Base-by-base conservation (phyloP, 2,797 vertebrate species). In the Aeoliscus strigatus region DNA sequence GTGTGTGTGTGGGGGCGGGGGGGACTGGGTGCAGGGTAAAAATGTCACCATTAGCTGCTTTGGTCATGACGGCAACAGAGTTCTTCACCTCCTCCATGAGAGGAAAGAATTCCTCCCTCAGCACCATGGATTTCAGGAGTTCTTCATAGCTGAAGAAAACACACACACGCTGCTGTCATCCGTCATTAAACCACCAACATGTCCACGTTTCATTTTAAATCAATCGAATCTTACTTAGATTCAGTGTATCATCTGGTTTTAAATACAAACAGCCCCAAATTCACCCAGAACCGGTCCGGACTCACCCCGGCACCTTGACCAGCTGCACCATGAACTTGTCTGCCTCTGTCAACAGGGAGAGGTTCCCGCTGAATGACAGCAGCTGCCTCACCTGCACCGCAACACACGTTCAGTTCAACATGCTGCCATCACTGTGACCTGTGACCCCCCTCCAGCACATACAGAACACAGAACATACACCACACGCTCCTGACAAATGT, bases 41-140 rank as follows among this genome's bases (percentile, higher is more conserved):
- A 8, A 9, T 1, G 9, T 61, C 73, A 92, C 92, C 91, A 10
- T 81, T 75, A 2, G 89, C 88, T 16, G 87, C 90, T 31, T 82
- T 80, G 1, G 61, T 87, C 84, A 92, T 80, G 40, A 82, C 60
- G 15, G 60, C 67, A 48, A 91, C 65, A 13, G 87, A 86, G 30
- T 77, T 60, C 34, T 80, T 87, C 47, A 89, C 63, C 3, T 89
- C 79, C 26, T 85, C 82, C 67, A 93, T 82, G 2, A 86, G 75
- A 21, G 90, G 89, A 28, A 84, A 84, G 64, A 92, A 92, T 49
- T 93, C 91, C 39, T 91, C 90, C 58, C 84, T 83, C 28, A 93
- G 81, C 46, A 90, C 64, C 75, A 92, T 81, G 4, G 72, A 61
- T 44, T 89, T 86, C 27, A 93, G 66, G 7, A 80, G 78, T 21